Evolutionary conservation across 1,140 invertebrate genomes (phyloP), one percentile per base, ranked within the genome.

Genomic region (Drosophila tropicalis): DNA sequence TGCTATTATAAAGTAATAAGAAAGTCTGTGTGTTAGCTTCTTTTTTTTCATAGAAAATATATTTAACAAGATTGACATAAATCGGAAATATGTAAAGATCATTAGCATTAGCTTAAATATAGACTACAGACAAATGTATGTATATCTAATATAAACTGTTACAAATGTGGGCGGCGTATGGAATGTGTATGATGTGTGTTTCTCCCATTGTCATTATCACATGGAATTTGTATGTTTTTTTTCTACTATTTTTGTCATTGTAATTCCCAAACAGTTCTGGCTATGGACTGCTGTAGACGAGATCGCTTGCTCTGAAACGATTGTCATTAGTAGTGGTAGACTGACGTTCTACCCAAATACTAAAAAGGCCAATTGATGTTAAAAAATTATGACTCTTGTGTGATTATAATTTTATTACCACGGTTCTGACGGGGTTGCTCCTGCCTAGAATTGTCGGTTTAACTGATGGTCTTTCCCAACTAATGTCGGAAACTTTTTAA

Each of bases 1-100:
- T 97, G 96, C 96, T 97, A 96, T n/a, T 4, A n/a, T n/a, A n/a
- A 0, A 6, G 12, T 19, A 19, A 3, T 40, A 41, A 40, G 19
- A 7, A 9, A 0, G 0, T 12, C 0, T 5, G 19, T 3, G 10
- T 36, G 7, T 56, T 32, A 10, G 13, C 41, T 56, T 61, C 34
- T 63, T 44, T 22, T 3, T 9, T 25, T 34, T 29, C 13, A 25
- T 4, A 25, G 3, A 25, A 25, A 22, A 25, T 4, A 25, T 25
- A 25, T 25, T 25, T 25, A 0, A 25, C 22, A 4, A n/a, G n/a
- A 15, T 54, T 9, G 22, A 5, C 15, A 17, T 47, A 13, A 2
- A 39, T 13, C 36, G 36, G 36, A 12, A 39, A 29, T 12, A 13
- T n/a, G 9, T 4, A 39, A 36, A 5, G 29, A 29, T 29, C 29